A percentile compares a stretch with the other conserved stretches of the same genome.
Evolutionary conservation across 2,797 vertebrate genomes (phyloP).

Genomic region (Champsocephalus esox): DNA sequence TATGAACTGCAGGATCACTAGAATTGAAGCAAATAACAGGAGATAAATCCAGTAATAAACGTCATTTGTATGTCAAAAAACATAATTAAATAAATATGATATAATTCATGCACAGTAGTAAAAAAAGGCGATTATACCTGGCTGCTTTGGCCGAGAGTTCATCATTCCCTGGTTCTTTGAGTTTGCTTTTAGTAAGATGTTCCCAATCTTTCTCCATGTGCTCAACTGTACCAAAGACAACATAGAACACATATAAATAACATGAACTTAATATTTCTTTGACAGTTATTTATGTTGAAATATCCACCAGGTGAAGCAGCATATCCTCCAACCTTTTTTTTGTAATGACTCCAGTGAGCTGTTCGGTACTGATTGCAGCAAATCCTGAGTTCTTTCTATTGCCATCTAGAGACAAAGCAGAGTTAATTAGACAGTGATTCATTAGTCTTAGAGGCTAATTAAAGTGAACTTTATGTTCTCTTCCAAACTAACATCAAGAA

Average conservation of each 20-base stretch:
- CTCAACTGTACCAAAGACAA: constrained; percentile 69
- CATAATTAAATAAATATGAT: not conserved
- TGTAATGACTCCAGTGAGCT: constrained; percentile 78
- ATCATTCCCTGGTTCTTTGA: constrained; percentile 41
- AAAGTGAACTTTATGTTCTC: not conserved
- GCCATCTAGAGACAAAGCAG: constrained; percentile 70
- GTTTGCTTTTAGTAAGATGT: constrained; percentile 62
- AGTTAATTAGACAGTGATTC: constrained; percentile 6
- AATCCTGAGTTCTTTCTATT: constrained; percentile 76
- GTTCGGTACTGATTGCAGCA: constrained; percentile 68
- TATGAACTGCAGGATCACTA: constrained; percentile 68
- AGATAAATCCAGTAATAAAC: constrained; percentile 4
- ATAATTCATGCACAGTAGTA: not conserved
- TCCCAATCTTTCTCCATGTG: constrained; percentile 74
- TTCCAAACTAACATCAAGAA: not conserved
- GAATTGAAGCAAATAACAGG: constrained; percentile 27
- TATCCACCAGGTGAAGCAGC: constrained; percentile 7
- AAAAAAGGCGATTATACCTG: constrained; percentile 64
- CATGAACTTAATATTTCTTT: constrained; percentile 3
- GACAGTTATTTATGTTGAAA: not conserved
- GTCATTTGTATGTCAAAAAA: not conserved
- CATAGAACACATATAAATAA: not conserved
- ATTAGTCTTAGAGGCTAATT: constrained; percentile 7
- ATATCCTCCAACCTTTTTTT: constrained; percentile 75
- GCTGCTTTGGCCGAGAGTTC: constrained; percentile 32